Evolutionary conservation across 2,113 vertebrate species (phyloP).

Genomic region (Platysteira castanea): DNA sequence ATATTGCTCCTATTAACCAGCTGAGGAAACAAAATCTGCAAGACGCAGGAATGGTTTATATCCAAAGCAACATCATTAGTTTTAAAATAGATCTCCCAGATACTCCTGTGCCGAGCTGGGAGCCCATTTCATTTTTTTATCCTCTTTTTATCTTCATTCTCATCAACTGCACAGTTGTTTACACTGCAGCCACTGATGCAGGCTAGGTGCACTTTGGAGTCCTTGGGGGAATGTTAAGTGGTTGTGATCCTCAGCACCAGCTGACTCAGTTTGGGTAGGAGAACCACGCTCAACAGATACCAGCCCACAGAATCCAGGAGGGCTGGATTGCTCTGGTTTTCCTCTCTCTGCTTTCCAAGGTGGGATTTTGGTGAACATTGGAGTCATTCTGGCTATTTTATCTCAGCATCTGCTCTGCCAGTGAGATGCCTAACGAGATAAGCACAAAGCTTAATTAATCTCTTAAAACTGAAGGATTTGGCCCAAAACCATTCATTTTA

Average conservation of each 20-base stretch:
- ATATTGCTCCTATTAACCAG: conserved; percentile 18
- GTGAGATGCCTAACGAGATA: accelerated
- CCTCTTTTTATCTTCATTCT: background rate
- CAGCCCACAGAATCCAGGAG: background rate
- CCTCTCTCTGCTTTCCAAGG: background rate
- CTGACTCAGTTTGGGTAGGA: background rate
- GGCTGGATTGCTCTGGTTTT: background rate
- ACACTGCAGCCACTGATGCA: background rate
- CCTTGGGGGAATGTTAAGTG: background rate
- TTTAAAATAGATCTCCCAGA: background rate
- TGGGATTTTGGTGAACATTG: background rate
- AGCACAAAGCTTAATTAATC: background rate
- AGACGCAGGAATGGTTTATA: background rate
- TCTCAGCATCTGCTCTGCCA: background rate
- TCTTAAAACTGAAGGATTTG: background rate
- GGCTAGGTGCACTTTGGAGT: background rate
- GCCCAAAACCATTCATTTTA: background rate
- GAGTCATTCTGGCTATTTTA: background rate
- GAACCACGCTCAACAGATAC: background rate
- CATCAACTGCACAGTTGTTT: background rate
- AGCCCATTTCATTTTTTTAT: background rate
- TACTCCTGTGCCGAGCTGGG: background rate
- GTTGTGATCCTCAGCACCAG: background rate
- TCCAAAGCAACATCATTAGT: background rate
- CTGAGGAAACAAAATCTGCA: background rate